Conservation (phyloP, 2,113 vertebrate species). For the Colossoma macropomum region DNA sequence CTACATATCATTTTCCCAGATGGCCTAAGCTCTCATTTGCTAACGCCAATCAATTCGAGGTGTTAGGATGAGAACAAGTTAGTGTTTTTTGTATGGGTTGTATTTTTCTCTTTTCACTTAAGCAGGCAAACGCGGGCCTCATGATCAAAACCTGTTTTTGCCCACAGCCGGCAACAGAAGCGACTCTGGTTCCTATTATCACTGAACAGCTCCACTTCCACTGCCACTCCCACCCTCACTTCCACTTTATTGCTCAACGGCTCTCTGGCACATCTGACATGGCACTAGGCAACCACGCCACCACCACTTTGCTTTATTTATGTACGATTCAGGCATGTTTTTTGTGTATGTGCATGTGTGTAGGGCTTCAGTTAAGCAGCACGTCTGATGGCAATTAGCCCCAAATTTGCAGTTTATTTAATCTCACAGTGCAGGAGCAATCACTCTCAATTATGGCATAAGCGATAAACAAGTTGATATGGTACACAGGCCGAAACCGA, state of each 20-base stretch:
- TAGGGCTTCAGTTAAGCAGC: constrained; percentile 63
- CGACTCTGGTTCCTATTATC: constrained; percentile 80
- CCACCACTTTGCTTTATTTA: constrained; percentile 77
- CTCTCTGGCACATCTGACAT: constrained; percentile 76
- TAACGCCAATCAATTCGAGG: constrained; percentile 52
- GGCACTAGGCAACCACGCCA: constrained; percentile 71
- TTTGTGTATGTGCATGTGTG: constrained; percentile 48
- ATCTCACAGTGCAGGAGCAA: constrained; percentile 71
- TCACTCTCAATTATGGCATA: constrained; percentile 76
- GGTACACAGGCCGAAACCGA: constrained; percentile 59
- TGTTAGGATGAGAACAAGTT: constrained; percentile 8
- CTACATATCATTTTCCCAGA: too few relatives aligned
- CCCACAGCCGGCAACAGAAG: constrained; percentile 73
- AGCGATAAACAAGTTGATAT: constrained; percentile 71
- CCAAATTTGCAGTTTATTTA: constrained; percentile 72
- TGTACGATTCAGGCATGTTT: constrained; percentile 62
- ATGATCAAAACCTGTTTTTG: constrained; percentile 65
- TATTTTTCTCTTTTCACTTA: constrained; percentile 60
- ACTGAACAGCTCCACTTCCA: constrained; percentile 68
- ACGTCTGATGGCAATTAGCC: constrained; percentile 75
- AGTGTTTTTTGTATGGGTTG: constrained; percentile 33
- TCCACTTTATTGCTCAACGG: constrained; percentile 79
- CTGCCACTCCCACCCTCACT: constrained; percentile 69
- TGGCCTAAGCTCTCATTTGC: constrained; percentile 45
- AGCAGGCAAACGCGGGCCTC: constrained; percentile 54